phyloP scores from a whole-genome alignment of 2,113 vertebrate genomes.

The Urocynchramus pylzowi region DNA sequence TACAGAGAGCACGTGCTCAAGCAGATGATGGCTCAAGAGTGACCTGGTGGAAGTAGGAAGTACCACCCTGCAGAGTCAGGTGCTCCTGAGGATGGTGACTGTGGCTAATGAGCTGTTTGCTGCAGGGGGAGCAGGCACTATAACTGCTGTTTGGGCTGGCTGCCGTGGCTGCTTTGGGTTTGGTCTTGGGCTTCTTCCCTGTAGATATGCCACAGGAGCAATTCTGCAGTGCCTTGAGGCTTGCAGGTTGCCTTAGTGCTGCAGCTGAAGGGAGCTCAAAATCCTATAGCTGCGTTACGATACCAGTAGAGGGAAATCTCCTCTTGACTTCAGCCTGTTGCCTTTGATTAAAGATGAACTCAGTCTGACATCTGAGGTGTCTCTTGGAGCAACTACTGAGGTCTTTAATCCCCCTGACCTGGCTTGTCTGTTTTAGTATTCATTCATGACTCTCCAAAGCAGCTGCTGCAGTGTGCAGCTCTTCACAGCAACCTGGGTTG shows the following conservation, averaged over 20 bases:
- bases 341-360: neutral
- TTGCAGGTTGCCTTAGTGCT: neutral
- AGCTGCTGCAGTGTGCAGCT: neutral
- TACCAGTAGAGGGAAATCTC: neutral
- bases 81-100: neutral
- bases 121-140: neutral
- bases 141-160: neutral
- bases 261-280: neutral
- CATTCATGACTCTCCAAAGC: neutral
- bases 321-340: neutral
- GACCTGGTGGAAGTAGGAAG: neutral
- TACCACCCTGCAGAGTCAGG: neutral
- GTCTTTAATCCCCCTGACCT: neutral
- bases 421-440: neutral
- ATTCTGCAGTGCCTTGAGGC: neutral
- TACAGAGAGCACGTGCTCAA: neutral
- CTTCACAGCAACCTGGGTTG: neutral
- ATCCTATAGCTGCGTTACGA: fast-evolving
- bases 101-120: neutral
- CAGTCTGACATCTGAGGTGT: neutral
- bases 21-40: neutral
- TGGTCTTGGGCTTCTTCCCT: neutral
- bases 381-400: neutral
- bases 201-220: neutral
- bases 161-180: neutral